Percentiles rank a stretch among this genome's conserved stretches.
Evolutionary conservation across 2,888 invertebrate genomes (phyloP).

Genomic region (Nomada ferruginata): DNA sequence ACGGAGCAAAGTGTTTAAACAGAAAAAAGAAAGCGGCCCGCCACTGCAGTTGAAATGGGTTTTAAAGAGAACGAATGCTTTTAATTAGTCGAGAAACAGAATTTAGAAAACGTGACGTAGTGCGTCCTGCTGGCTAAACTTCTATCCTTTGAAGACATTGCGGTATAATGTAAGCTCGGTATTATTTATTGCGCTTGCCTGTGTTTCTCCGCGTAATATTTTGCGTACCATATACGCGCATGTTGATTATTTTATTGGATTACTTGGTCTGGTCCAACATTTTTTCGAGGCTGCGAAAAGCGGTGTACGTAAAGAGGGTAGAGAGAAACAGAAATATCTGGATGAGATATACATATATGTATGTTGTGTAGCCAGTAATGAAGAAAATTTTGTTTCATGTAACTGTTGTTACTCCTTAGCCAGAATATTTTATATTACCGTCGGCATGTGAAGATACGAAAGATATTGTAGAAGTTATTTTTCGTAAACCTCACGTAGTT

Average conservation of each 20-base stretch:
- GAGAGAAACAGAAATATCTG: too few species aligned
- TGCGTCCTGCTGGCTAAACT: constrained; percentile 2
- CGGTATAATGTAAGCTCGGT: neutral
- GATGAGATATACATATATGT: too few species aligned
- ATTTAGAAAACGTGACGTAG: constrained; percentile 59
- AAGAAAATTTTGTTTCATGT: too few species aligned
- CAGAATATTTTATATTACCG: too few species aligned
- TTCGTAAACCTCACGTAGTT: too few species aligned
- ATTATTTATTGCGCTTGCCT: neutral
- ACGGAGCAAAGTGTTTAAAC: constrained; percentile 14
- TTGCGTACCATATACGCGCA: neutral
- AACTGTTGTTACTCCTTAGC: too few species aligned
- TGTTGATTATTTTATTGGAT: neutral
- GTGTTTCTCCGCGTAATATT: neutral
- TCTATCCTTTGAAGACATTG: constrained; percentile 2
- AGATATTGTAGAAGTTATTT: too few species aligned
- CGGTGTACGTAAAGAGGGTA: too few species aligned
- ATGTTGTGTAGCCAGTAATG: too few species aligned
- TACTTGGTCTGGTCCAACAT: neutral
- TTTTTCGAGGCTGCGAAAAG: too few species aligned
- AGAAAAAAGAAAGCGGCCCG: neutral
- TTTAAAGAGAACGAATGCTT: constrained; percentile 48
- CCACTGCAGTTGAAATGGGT: neutral
- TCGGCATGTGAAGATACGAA: too few species aligned
- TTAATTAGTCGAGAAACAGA: constrained; percentile 62